Evolutionary conservation across 2,888 invertebrate genomes (phyloP), one percentile per base, ranked within the genome.

Genomic region (Tubulanus polymorphus): DNA sequence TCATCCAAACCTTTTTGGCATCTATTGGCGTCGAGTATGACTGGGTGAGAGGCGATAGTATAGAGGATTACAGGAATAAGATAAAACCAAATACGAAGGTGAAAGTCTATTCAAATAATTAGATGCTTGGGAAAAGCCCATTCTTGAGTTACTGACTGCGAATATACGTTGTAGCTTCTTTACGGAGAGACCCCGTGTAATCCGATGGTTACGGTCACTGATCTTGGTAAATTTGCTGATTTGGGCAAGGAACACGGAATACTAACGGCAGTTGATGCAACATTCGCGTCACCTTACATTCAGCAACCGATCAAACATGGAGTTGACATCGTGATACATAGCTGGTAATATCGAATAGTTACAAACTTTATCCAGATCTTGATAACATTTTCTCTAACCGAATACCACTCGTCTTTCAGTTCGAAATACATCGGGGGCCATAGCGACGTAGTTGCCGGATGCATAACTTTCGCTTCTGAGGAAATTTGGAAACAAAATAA

Each of bases 391-490:
- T 45, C 8, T 20, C 46, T 8, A 12, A 20, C 12, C 12, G 35
- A 35, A n/a, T 35, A 35, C 15, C 28, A 54, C 28, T 37, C 45
- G 20, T 49, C 8, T 54, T 61, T 15, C 54, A 77, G 76, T 53
- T 74, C 79, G 12, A 80, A 80, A 60, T 80, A 76, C 63, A 66
- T 80, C 54, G 77, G 78, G 12, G 80, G 80, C 2, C 80, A 80
- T 63, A 70, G 72, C 45, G 79, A 80, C 58, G 60, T 79, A 15
- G 70, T 75, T 6, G 80, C 70, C 2, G 80, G 80, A 2, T 68
- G 71, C 53, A 60, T 71, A 15, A 73, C 73, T 1, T 68, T 71
- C 12, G 59, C 66, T 20, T 69, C 71, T 5, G 58, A 65, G 20
- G 65, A 72, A 15, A 68, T 69, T 27, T 76, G 73, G 72, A 60